Conservation (phyloP, 2,797 vertebrate species). For the Sparidentex hasta region DNA sequence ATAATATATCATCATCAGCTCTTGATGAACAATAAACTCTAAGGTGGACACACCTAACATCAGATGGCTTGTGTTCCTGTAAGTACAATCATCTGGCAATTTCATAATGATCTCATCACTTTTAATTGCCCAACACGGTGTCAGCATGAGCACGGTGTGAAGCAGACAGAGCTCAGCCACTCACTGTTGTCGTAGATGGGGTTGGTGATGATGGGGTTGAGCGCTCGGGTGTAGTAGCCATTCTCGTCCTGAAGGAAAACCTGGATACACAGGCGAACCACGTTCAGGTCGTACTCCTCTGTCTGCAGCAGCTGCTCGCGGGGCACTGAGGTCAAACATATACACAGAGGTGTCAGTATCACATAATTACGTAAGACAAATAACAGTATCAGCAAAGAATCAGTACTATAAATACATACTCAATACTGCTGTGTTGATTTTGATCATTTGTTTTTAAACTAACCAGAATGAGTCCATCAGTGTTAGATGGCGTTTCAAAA, state of each 20-base stretch:
- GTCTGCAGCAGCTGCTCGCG: conserved; percentile 93
- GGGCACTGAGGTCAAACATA: conserved; percentile 85
- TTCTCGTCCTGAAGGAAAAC: conserved; percentile 92
- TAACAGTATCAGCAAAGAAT: not conserved
- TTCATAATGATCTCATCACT: not conserved
- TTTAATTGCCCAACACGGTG: not conserved
- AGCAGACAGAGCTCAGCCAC: conserved; percentile 16
- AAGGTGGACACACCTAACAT: conserved; percentile 14
- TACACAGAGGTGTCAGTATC: conserved; percentile 16
- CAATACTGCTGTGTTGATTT: too few relatives aligned
- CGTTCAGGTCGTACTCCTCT: conserved; percentile 96
- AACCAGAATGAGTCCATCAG: too few relatives aligned
- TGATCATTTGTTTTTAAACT: too few relatives aligned
- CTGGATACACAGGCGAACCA: conserved; percentile 97
- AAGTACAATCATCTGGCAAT: not conserved
- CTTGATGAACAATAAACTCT: not conserved
- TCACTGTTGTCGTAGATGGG: conserved; percentile 95
- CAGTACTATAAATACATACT: too few relatives aligned
- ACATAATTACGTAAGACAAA: conserved; percentile 2
- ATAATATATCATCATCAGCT: not conserved
- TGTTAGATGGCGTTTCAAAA: too few relatives aligned
- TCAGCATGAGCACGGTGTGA: not conserved
- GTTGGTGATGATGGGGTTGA: conserved; percentile 94
- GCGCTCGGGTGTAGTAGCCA: conserved; percentile 87
- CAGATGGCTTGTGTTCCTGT: not conserved